phyloP scores from a whole-genome alignment of 2,113 vertebrate genomes.

The Tringa solitaria region DNA sequence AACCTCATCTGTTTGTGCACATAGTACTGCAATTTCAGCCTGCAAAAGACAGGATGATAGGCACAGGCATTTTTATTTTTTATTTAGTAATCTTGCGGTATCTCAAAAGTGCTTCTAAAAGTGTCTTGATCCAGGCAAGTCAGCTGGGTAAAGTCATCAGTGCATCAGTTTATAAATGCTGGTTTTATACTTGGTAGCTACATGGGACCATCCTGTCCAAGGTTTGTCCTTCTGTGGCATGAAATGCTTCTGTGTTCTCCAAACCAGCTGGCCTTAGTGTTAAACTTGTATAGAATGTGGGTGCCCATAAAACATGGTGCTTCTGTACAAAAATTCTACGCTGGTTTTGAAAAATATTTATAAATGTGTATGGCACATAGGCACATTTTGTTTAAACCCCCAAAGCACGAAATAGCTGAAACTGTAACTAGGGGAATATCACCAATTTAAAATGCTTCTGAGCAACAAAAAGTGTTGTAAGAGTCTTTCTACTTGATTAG shows the following conservation, averaged over 20 bases:
- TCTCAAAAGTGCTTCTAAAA: not conserved
- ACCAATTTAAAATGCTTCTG: not conserved
- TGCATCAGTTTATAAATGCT: not conserved
- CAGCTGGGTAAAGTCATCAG: not conserved
- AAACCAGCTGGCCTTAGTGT: not conserved
- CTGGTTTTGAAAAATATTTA: not conserved
- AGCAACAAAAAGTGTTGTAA: not conserved
- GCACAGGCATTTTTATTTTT: not conserved
- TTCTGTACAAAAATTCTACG: not conserved
- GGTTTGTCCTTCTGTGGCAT: not conserved
- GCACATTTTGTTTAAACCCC: accelerated
- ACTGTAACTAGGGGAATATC: not conserved
- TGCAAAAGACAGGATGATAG: not conserved
- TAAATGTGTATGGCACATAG: not conserved
- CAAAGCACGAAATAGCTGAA: not conserved
- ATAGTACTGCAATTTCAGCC: not conserved
- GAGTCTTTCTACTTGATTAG: not conserved
- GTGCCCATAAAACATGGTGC: not conserved
- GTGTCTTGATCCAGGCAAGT: not conserved
- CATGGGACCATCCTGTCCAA: accelerated
- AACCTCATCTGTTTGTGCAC: not conserved
- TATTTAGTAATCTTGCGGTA: not conserved
- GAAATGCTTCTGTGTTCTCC: not conserved
- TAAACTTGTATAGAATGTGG: not conserved
- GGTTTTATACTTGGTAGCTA: not conserved